Evolutionary conservation across 2,113 vertebrate species (phyloP).

Genomic region (Carassius gibelio): DNA sequence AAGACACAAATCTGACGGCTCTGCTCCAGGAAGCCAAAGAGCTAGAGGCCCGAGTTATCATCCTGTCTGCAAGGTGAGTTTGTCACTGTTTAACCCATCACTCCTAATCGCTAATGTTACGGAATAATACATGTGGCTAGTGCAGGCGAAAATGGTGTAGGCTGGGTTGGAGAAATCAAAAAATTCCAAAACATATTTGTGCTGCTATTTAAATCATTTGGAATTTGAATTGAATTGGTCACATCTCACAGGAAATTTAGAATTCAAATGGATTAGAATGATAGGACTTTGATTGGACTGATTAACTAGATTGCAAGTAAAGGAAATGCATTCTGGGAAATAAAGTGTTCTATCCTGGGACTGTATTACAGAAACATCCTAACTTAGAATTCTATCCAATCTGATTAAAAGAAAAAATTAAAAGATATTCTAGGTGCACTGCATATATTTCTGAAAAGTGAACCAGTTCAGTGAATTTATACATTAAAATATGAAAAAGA

Average conservation of each 20-base stretch:
- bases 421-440: not conserved
- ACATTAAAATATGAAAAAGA: not conserved
- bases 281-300: not conserved
- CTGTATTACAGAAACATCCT: no score
- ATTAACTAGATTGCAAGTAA: not conserved
- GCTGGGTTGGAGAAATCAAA: not conserved
- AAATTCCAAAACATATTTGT: not conserved
- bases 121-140: not conserved
- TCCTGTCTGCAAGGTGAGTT: conserved; percentile 91
- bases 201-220: not conserved
- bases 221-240: not conserved
- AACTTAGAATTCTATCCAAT: no score
- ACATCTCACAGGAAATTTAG: not conserved
- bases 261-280: not conserved
- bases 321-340: not conserved
- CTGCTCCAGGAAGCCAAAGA: conserved; percentile 93
- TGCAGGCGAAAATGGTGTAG: not conserved
- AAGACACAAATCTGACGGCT: conserved; percentile 92
- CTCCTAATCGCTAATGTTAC: not conserved
- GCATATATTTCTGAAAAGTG: not conserved
- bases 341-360: not conserved
- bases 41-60: conserved; percentile 94
- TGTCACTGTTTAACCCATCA: not conserved
- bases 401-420: not conserved
- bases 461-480: not conserved